phyloP scores from a whole-genome alignment of 2,888 invertebrate species.

The Schizaphis graminum region DNA sequence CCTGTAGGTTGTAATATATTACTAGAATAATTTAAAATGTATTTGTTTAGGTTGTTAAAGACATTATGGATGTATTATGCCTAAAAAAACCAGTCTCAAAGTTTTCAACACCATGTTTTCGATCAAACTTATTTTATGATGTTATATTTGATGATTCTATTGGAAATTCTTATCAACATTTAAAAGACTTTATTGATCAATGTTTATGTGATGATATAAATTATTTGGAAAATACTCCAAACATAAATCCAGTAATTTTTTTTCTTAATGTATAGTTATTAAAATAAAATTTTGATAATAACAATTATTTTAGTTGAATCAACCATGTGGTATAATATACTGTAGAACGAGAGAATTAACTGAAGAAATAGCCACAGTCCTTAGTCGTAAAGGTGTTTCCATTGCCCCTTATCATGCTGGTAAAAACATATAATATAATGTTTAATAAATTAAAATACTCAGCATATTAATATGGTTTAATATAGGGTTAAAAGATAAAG shows the following conservation, averaged over 20 bases:
- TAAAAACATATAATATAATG: conserved; percentile 69
- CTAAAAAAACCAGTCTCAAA: conserved; percentile 78
- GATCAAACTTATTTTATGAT: conserved; percentile 95
- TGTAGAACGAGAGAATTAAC: conserved; percentile 94
- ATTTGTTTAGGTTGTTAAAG: conserved; percentile 79
- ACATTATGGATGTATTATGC: conserved; percentile 83
- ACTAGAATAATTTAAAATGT: background rate
- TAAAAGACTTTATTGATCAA: conserved; percentile 81
- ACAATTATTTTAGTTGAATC: conserved; percentile 70
- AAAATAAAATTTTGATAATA: conserved; percentile 12
- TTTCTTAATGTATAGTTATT: conserved; percentile 19
- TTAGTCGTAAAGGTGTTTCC: conserved; percentile 81
- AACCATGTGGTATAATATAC: conserved; percentile 90
- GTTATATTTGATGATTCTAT: conserved; percentile 89
- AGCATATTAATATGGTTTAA: background rate
- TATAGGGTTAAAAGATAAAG: conserved; percentile 79
- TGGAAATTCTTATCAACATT: conserved; percentile 84
- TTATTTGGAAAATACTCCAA: conserved; percentile 1
- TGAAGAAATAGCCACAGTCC: conserved; percentile 83
- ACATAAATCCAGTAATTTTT: conserved; percentile 38
- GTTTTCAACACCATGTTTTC: conserved; percentile 90
- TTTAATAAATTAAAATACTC: conserved; percentile 6
- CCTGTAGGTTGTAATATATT: too few relatives aligned
- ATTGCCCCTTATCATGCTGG: conserved; percentile 93
- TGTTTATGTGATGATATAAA: conserved; percentile 75